A percentile compares a stretch with the other conserved stretches of the same genome.
These are phyloP conservation scores for Coecobrya sp. DNA, from an alignment of 2,888 invertebrate genomes.

Conservation along the genomic window DNA sequence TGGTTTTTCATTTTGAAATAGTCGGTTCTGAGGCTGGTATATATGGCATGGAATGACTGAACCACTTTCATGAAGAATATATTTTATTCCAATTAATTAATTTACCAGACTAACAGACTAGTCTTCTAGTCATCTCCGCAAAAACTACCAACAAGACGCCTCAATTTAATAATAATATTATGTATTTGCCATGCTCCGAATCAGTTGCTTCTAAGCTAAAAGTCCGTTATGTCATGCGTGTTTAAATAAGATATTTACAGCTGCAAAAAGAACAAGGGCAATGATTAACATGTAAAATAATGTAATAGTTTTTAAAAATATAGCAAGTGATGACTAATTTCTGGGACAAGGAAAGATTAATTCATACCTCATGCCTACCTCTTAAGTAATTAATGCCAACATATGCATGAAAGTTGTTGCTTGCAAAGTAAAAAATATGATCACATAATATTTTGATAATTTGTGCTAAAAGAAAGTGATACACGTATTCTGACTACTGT, in stretches of 20 bases:
- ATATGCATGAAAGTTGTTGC: background rate
- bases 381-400: background rate
- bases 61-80: too few species aligned
- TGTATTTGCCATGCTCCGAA: too few species aligned
- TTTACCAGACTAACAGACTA: too few species aligned
- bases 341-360: constrained; percentile 6
- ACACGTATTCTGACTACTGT: background rate
- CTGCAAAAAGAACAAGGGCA: constrained; percentile 36
- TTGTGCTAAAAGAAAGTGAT: background rate
- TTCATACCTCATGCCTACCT: background rate
- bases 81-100: too few species aligned
- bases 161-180: too few species aligned
- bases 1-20: too few species aligned
- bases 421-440: background rate
- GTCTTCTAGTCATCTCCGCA: background rate
- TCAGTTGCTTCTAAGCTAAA: too few species aligned
- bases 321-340: constrained; percentile 41
- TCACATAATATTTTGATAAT: background rate
- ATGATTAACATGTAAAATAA: constrained; percentile 53
- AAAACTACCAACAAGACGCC: background rate
- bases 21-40: too few species aligned
- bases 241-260: background rate
- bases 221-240: too few species aligned
- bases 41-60: too few species aligned
- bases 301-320: background rate